Evolutionary conservation across 64 coral and sea anemone species (phyloP).

Genomic region (Dendronephthya gigantea): DNA sequence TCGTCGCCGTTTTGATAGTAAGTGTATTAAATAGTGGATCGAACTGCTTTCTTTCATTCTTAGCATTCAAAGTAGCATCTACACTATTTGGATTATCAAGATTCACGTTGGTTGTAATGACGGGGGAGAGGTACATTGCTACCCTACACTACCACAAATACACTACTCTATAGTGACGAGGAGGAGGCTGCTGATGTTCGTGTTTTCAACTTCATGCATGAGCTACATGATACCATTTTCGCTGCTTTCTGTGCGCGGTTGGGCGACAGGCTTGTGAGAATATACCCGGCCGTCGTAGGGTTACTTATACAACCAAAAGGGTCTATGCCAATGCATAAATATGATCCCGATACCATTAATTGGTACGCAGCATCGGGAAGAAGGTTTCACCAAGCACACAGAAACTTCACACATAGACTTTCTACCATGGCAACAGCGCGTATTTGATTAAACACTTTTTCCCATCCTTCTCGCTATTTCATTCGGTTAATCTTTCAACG

Average conservation of each 20-base stretch:
- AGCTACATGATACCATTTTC: neutral
- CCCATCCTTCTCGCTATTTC: too few relatives aligned
- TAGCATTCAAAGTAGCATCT: slow-evolving; percentile 12
- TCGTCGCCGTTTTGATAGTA: neutral
- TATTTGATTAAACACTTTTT: too few relatives aligned
- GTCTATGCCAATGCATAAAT: too few relatives aligned
- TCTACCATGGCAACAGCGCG: too few relatives aligned
- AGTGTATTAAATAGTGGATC: neutral
- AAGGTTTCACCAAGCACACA: too few relatives aligned
- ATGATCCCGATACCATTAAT: too few relatives aligned
- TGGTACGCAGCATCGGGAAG: too few relatives aligned
- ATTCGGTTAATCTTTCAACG: too few relatives aligned
- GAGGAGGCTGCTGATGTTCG: slow-evolving; percentile 3
- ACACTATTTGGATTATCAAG: neutral
- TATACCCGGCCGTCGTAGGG: neutral
- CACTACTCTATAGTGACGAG: slow-evolving; percentile 17
- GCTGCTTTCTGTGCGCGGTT: neutral
- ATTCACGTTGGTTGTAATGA: slow-evolving; percentile 11
- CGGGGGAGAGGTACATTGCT: slow-evolving; percentile 24
- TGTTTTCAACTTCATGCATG: neutral
- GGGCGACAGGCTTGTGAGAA: too few relatives aligned
- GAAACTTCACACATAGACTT: too few relatives aligned
- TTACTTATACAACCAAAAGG: too few relatives aligned
- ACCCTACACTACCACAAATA: neutral
- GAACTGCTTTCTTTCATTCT: slow-evolving; percentile 8